phyloP scores from a whole-genome alignment of 2,797 vertebrate species.

The Oryzias dopingdopingensis region DNA sequence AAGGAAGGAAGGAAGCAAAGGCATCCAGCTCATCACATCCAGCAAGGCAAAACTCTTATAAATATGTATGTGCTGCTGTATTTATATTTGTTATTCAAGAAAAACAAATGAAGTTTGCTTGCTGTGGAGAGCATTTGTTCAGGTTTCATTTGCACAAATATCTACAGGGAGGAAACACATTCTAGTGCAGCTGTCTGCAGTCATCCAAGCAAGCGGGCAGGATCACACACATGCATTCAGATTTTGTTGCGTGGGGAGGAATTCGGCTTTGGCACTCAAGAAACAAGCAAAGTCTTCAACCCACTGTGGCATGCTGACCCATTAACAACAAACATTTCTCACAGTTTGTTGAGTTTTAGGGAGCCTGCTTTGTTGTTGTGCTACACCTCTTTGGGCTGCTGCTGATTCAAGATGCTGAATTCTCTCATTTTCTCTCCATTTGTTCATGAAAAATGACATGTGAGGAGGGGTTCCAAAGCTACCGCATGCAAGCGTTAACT shows the following conservation, averaged over 20 bases:
- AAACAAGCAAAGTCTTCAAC: constrained; percentile 13
- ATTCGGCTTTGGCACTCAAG: constrained; percentile 21
- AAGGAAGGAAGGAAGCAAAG: not conserved
- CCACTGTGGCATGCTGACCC: constrained; percentile 15
- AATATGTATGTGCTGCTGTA: no score
- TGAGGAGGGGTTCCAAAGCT: no score
- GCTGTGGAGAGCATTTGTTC: constrained; percentile 8
- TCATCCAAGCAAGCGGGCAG: constrained; percentile 46
- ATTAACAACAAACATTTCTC: constrained; percentile 21
- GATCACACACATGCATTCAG: constrained; percentile 13
- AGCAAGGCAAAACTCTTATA: not conserved
- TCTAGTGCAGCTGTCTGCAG: constrained; percentile 28
- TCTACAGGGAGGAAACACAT: constrained; percentile 37
- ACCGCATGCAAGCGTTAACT: no score
- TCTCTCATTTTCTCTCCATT: no score
- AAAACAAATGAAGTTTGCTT: not conserved
- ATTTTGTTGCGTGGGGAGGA: constrained; percentile 16
- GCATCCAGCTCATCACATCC: not conserved
- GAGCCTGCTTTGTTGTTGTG: no score
- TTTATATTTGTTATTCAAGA: constrained; percentile 2
- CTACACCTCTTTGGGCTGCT: no score
- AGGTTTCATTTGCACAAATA: constrained; percentile 26
- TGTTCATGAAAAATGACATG: no score
- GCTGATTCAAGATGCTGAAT: no score
- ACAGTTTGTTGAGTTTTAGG: no score